Conservation (phyloP, 2,888 invertebrate genomes). For the Aspidiotus destructor region DNA sequence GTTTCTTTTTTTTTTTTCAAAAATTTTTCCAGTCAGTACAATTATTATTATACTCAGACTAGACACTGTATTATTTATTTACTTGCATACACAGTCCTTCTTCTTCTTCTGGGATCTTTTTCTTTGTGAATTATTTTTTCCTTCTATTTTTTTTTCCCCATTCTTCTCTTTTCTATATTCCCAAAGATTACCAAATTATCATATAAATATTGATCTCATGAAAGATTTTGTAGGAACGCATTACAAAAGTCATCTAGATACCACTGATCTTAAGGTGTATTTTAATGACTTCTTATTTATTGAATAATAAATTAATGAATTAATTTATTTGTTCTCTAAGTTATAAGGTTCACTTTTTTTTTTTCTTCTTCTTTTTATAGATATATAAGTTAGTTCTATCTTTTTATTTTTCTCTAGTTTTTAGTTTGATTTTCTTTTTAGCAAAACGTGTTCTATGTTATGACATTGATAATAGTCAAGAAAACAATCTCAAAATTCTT, state of each 20-base stretch:
- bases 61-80: no score
- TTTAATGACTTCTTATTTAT: conserved; percentile 12
- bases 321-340: background rate
- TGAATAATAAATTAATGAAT: conserved; percentile 15
- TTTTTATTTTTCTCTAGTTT: no score
- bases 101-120: no score
- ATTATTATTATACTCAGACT: background rate
- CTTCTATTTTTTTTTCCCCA: background rate
- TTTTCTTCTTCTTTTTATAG: background rate
- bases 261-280: conserved; percentile 25
- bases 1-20: background rate
- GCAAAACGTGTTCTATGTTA: no score
- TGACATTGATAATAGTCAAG: no score
- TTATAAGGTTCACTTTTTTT: background rate
- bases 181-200: conserved; percentile 31
- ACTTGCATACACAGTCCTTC: no score
- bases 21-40: conserved; percentile 10
- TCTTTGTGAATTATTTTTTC: background rate
- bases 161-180: conserved; percentile 8
- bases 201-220: conserved; percentile 30
- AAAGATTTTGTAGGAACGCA: background rate
- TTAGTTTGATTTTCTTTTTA: no score
- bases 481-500: no score
- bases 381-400: background rate
- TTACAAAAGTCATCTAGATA: conserved; percentile 21